These are phyloP conservation scores for Amorpha juglandis DNA, from an alignment of 2,888 invertebrate species.

Conservation along the genomic window DNA sequence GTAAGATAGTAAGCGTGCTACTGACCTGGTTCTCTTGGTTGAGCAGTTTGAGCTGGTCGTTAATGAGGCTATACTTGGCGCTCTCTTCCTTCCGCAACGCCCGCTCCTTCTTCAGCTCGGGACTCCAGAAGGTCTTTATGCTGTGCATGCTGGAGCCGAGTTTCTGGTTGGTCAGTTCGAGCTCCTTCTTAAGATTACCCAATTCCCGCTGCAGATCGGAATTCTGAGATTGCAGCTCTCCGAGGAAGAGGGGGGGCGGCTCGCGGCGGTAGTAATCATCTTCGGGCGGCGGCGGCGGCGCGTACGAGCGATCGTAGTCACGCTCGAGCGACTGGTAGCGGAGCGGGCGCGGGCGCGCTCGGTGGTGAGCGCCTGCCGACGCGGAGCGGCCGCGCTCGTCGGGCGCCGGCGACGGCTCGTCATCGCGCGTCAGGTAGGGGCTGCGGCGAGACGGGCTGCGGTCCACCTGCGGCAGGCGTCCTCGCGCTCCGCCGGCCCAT, in stretches of 20 bases:
- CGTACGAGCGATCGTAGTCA: slow-evolving; percentile 93
- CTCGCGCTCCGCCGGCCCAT: slow-evolving; percentile 82
- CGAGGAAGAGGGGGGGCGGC: slow-evolving; percentile 88
- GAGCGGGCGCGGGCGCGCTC: slow-evolving; percentile 91
- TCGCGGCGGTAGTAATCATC: slow-evolving; percentile 84
- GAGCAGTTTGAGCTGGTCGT: slow-evolving; percentile 97
- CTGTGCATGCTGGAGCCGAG: slow-evolving; percentile 99
- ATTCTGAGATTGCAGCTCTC: slow-evolving; percentile 96
- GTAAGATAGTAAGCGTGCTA: slow-evolving; percentile 32
- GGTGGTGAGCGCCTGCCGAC: slow-evolving; percentile 88
- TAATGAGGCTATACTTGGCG: slow-evolving; percentile 97
- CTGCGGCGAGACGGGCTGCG: slow-evolving; percentile 94
- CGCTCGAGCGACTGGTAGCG: slow-evolving; percentile 90
- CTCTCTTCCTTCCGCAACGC: slow-evolving; percentile 98
- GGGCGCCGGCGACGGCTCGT: slow-evolving; percentile 92
- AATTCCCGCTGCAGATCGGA: slow-evolving; percentile 97
- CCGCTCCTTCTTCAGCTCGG: slow-evolving; percentile 99
- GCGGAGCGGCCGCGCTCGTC: slow-evolving; percentile 92
- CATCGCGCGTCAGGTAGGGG: slow-evolving; percentile 90
- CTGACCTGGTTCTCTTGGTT: slow-evolving; percentile 98
- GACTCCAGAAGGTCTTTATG: slow-evolving; percentile 99
- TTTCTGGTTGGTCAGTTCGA: slow-evolving; percentile 98
- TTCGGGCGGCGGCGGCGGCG: slow-evolving; percentile 92
- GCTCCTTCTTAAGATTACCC: slow-evolving; percentile 94
- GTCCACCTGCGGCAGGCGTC: slow-evolving; percentile 93